phyloP scores from a whole-genome alignment of 2,113 vertebrate species.

The Cyprinodon brontotheroides region DNA sequence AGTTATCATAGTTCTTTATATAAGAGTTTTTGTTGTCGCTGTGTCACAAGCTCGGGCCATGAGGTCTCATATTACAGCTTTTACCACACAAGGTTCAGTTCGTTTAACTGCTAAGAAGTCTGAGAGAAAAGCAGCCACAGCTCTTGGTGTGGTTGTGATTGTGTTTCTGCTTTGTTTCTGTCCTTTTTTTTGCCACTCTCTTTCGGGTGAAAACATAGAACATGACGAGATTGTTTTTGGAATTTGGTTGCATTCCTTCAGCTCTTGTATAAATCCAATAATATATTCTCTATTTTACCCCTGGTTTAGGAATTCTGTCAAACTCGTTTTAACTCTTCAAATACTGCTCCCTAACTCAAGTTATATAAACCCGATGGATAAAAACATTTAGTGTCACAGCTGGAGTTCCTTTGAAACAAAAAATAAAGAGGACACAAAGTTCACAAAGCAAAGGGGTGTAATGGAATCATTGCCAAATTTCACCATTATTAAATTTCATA shows the following conservation, averaged over 20 bases:
- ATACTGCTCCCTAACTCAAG: slow-evolving; percentile 38
- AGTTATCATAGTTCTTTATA: slow-evolving; percentile 48
- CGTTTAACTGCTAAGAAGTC: slow-evolving; percentile 9
- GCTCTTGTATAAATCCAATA: slow-evolving; percentile 30
- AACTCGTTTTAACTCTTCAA: slow-evolving; percentile 37
- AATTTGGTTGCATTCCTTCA: slow-evolving; percentile 19
- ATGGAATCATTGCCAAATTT: too few species aligned
- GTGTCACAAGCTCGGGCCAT: slow-evolving; percentile 47
- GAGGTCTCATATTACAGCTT: slow-evolving; percentile 13
- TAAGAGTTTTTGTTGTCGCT: slow-evolving; percentile 46
- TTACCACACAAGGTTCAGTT: neutral
- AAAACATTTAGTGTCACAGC: too few species aligned
- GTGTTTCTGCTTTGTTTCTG: slow-evolving; percentile 56
- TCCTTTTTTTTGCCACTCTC: slow-evolving; percentile 25
- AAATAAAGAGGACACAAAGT: too few species aligned
- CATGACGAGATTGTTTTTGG: slow-evolving; percentile 27
- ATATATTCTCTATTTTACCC: slow-evolving; percentile 8
- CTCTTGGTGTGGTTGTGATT: slow-evolving; percentile 41
- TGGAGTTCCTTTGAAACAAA: too few species aligned
- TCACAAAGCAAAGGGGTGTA: too few species aligned
- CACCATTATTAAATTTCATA: too few species aligned
- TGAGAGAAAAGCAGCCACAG: slow-evolving; percentile 51
- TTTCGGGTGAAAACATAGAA: neutral
- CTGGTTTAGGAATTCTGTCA: slow-evolving; percentile 28
- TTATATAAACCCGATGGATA: slow-evolving; percentile 18